Conservation (phyloP, 1,140 invertebrate genomes). For the Anastrepha obliqua region DNA sequence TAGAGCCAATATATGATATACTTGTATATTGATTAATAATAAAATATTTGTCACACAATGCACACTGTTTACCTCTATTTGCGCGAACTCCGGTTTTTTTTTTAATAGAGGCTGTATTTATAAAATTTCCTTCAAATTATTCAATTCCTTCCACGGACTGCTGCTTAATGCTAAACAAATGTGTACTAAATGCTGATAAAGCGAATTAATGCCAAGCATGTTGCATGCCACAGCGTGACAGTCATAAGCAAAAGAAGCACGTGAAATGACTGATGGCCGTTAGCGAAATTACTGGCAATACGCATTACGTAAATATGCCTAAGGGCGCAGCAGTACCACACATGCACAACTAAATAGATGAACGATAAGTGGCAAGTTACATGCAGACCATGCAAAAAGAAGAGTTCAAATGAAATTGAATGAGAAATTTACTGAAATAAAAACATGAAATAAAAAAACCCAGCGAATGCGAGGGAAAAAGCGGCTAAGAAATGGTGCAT, state of each 20-base stretch:
- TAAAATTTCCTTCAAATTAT: not conserved
- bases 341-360: not conserved
- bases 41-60: too few relatives aligned
- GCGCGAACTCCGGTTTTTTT: too few relatives aligned
- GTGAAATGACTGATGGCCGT: conserved; percentile 36
- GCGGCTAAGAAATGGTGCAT: not conserved
- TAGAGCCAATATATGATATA: too few relatives aligned
- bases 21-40: too few relatives aligned
- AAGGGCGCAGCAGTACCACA: conserved; percentile 4
- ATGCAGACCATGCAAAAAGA: not conserved
- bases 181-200: conserved; percentile 11
- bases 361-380: not conserved
- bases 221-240: conserved; percentile 48
- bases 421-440: not conserved
- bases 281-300: conserved; percentile 2
- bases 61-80: too few relatives aligned
- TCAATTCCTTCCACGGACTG: not conserved
- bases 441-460: not conserved
- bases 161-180: not conserved
- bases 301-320: not conserved
- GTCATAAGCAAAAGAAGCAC: conserved; percentile 1
- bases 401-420: not conserved
- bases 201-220: conserved; percentile 24
- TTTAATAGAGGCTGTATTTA: not conserved
- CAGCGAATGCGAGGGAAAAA: not conserved